phyloP scores from a whole-genome alignment of 1,140 invertebrate species.

The Teleopsis dalmanni region DNA sequence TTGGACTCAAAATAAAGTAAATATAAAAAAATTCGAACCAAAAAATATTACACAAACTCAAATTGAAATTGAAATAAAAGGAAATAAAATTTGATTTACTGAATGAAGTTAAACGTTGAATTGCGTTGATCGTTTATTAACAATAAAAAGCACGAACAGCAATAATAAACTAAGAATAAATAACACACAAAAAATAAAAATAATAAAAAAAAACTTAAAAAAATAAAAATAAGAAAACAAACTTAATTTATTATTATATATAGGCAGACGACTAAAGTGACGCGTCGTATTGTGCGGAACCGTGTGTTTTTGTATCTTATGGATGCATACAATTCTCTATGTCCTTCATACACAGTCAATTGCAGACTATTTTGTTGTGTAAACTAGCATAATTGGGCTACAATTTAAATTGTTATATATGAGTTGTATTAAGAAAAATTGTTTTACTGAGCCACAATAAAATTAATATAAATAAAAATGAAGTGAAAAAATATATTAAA shows the following conservation, averaged over 20 bases:
- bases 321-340: background rate
- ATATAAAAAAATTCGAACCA: too few relatives aligned
- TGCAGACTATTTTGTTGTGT: too few relatives aligned
- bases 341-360: background rate
- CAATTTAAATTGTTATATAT: too few relatives aligned
- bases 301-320: background rate
- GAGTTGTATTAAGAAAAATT: too few relatives aligned
- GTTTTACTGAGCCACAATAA: too few relatives aligned
- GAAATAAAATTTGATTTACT: slow-evolving; percentile 27
- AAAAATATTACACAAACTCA: background rate
- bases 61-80: slow-evolving; percentile 5
- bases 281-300: background rate
- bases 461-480: too few relatives aligned
- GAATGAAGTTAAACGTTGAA: slow-evolving; percentile 25
- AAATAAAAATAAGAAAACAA: background rate
- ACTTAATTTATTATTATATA: background rate
- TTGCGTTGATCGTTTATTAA: slow-evolving; percentile 15
- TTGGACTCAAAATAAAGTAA: too few relatives aligned
- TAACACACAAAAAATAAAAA: background rate
- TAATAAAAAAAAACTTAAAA: background rate
- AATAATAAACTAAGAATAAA: background rate
- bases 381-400: too few relatives aligned
- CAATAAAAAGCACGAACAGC: slow-evolving; percentile 13
- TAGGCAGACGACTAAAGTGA: background rate
- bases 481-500: too few relatives aligned